Conservation (phyloP, 2,888 invertebrate species). For the Crocallis elinguaria region DNA sequence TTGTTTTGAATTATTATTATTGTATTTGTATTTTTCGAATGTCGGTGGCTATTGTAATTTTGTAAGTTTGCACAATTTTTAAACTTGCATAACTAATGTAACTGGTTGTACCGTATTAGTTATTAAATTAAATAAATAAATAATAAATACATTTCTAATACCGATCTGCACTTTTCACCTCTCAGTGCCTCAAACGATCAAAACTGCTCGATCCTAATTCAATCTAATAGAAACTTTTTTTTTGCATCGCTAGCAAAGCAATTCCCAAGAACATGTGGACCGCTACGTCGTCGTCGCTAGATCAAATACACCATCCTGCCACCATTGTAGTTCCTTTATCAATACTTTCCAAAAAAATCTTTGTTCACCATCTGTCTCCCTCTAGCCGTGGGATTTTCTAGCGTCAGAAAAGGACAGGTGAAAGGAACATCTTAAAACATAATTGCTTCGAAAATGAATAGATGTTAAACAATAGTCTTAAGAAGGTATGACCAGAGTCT, state of each 20-base stretch:
- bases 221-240: conserved; percentile 65
- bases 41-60: no score
- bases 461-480: conserved; percentile 67
- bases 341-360: conserved; percentile 70
- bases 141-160: background rate
- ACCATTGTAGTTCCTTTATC: conserved; percentile 80
- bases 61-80: no score
- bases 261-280: conserved; percentile 83
- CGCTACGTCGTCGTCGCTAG: conserved; percentile 75
- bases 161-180: background rate
- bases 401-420: conserved; percentile 52
- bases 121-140: no score
- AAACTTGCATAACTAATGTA: no score
- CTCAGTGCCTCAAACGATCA: conserved; percentile 45
- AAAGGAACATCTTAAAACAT: conserved; percentile 60
- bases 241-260: conserved; percentile 79
- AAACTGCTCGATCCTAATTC: conserved; percentile 44
- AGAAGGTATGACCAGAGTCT: conserved; percentile 57
- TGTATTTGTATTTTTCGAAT: no score
- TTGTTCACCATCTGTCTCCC: conserved; percentile 59
- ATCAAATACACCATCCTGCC: conserved; percentile 83
- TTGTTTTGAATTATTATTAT: no score
- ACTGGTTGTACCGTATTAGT: no score
- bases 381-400: conserved; percentile 46
- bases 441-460: conserved; percentile 77